phyloP scores from a whole-genome alignment of 2,113 vertebrate species.

The Mustelus asterias region DNA sequence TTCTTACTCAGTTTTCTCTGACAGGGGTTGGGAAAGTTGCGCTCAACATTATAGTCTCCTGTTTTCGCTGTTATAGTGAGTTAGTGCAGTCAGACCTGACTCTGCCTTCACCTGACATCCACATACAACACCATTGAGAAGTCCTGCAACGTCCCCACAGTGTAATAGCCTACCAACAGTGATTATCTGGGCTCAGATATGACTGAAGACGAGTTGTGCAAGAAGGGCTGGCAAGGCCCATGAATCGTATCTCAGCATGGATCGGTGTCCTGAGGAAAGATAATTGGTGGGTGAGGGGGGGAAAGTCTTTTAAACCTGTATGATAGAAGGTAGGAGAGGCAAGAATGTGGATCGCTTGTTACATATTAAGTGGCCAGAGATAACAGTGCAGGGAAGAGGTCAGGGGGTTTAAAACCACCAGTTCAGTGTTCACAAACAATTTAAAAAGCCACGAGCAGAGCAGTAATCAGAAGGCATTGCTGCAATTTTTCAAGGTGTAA shows the following conservation, averaged over 20 bases:
- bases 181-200: background rate
- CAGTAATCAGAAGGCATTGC: background rate
- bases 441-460: background rate
- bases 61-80: background rate
- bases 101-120: background rate
- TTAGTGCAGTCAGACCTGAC: background rate
- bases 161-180: background rate
- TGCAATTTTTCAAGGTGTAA: background rate
- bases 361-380: background rate
- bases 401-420: background rate
- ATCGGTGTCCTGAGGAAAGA: background rate
- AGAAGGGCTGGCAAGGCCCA: background rate
- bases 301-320: background rate
- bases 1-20: background rate
- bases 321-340: background rate
- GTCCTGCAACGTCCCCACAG: background rate
- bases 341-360: background rate
- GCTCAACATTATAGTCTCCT: background rate
- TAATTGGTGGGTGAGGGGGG: background rate
- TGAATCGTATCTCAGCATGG: background rate
- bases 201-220: background rate
- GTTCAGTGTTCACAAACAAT: background rate
- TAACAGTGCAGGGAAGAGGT: background rate
- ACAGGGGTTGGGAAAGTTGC: background rate
- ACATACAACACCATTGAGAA: background rate